Base-by-base conservation (phyloP, 1,140 invertebrate genomes). In the Euwallacea fornicatus region DNA sequence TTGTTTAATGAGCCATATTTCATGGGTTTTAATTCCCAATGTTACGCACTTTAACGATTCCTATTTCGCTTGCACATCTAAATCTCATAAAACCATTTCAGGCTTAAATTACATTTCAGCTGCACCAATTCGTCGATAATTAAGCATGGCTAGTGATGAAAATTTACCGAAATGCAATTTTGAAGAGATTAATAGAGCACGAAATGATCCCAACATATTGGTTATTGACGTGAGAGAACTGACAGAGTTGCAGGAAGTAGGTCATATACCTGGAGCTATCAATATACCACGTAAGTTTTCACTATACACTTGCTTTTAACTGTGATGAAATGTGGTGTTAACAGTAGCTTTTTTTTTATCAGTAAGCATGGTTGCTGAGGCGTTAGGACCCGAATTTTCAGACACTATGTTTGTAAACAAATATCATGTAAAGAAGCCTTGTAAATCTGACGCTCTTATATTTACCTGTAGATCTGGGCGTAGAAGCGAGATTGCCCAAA, bases 401-500 rank as follows among this genome's bases (percentile, higher is more conserved):
- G 46, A 47, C 8, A 50, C 63, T 6, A n/a, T 7, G 2, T 71
- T 71, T 64, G 46, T 44, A 42, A 8, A 9, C 9, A 44, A 21
- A 13, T 71, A 64, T 42, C n/a, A 6, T 13, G 33, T n/a, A 56
- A 42, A 55, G 7, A 71, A 71, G 15, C 69, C 69, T 1, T 11
- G 11, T 41, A 64, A 64, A 43, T 10, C 63, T 42, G 16, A 13
- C 13, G 33, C 42, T 44, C 55, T 71, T 21, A 71, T 64, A 42
- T 71, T 71, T 56, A 64, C 46, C 7, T 71, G 69, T 47, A 71
- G 60, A 58, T 58, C 53, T 7, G 69, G 69, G n/a, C 55, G 60
- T 64, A 63, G 69, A 64, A 71, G 69, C 47, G 42, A 46, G 33
- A 64, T 64, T 41, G 60, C 69, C 16, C 69, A 71, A 44, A 11